Percentiles rank a stretch among this genome's conserved stretches.
These are phyloP conservation scores for Periophthalmus magnuspinnatus DNA, from an alignment of 2,797 vertebrate genomes.

Conservation along the genomic window DNA sequence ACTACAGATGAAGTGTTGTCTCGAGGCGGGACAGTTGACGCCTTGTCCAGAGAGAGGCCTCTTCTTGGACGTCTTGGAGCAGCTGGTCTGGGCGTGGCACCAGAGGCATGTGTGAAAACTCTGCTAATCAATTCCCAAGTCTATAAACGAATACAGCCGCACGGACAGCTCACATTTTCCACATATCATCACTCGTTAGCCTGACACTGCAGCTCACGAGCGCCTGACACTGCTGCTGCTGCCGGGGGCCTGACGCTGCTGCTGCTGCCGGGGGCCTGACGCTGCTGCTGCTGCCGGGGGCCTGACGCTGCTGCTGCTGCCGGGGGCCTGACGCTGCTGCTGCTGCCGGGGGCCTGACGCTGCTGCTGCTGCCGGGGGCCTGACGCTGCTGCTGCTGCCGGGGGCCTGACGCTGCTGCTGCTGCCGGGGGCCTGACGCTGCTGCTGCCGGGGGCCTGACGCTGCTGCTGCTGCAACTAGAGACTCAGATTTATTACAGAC, in stretches of 20 bases:
- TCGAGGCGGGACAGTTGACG: slow-evolving; percentile 10
- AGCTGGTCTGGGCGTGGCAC: slow-evolving; percentile 42
- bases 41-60: slow-evolving; percentile 23
- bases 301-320: no score
- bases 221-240: neutral
- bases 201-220: slow-evolving; percentile 20
- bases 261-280: no score
- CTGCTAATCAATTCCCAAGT: slow-evolving; percentile 44
- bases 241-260: no score
- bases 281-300: no score
- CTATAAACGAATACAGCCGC: slow-evolving; percentile 36
- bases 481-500: slow-evolving; percentile 58
- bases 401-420: no score
- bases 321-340: no score
- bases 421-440: no score
- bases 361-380: no score
- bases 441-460: neutral
- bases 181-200: slow-evolving; percentile 36
- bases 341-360: slow-evolving; percentile 2
- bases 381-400: no score
- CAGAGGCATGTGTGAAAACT: slow-evolving; percentile 47
- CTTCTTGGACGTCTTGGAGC: slow-evolving; percentile 18
- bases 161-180: slow-evolving; percentile 45
- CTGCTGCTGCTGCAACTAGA: neutral
- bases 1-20: neutral